These are phyloP conservation scores for Leucopsar rothschildi DNA, from an alignment of 2,113 vertebrate genomes.

Conservation along the genomic window DNA sequence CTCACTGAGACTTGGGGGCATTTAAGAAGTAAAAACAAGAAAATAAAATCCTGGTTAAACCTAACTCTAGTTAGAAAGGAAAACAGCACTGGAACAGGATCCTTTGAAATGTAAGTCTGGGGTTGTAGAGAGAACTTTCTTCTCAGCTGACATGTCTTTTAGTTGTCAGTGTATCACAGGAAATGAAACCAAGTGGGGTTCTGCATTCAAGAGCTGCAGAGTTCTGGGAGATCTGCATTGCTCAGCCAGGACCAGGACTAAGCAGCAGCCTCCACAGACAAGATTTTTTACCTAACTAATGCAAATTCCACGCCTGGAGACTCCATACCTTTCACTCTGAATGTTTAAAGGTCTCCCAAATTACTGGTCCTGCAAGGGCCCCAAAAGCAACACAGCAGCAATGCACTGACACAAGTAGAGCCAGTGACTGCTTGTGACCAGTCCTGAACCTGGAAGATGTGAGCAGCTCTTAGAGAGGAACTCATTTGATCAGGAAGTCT, in stretches of 20 bases:
- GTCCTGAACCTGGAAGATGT: not conserved
- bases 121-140: not conserved
- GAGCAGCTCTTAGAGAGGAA: not conserved
- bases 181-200: not conserved
- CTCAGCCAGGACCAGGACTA: not conserved
- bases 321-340: not conserved
- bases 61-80: not conserved
- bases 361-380: not conserved
- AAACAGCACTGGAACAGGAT: not conserved
- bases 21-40: not conserved
- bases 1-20: not conserved
- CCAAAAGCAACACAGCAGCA: not conserved
- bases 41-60: conserved; percentile 10
- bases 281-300: not conserved
- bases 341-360: not conserved
- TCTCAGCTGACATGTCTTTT: not conserved
- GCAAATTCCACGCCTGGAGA: not conserved
- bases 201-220: not conserved
- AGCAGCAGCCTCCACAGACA: not conserved
- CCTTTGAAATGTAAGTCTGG: not conserved
- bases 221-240: not conserved
- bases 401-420: not conserved
- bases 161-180: not conserved
- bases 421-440: not conserved
- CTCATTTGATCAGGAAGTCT: not conserved